Percentiles rank a stretch among this genome's conserved stretches.
Conservation (phyloP, 2,797 vertebrate genomes). For the Sebastes iracundus region DNA sequence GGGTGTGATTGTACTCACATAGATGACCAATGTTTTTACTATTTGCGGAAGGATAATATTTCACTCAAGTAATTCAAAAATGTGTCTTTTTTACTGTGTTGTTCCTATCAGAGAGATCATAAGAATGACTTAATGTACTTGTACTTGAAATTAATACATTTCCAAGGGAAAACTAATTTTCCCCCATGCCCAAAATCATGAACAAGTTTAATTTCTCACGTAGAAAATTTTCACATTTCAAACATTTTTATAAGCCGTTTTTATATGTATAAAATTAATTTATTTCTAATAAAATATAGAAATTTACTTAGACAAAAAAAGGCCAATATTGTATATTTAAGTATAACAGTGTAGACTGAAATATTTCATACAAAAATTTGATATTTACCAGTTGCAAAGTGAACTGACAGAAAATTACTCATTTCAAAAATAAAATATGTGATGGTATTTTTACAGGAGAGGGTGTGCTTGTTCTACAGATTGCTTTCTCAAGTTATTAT, state of each 20-base stretch:
- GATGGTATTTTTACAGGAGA: no score
- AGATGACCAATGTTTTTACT: conserved; percentile 4
- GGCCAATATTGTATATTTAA: background rate
- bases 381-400: no score
- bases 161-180: background rate
- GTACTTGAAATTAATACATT: background rate
- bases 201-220: background rate
- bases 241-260: background rate
- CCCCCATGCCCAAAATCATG: background rate
- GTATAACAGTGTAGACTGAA: background rate
- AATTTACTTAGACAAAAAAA: background rate
- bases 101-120: background rate
- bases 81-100: background rate
- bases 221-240: background rate
- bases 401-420: no score
- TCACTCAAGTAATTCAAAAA: background rate
- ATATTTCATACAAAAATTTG: background rate
- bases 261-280: background rate
- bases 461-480: no score
- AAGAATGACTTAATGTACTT: background rate
- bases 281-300: background rate
- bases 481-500: no score
- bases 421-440: no score
- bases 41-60: background rate
- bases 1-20: background rate